phyloP scores from a whole-genome alignment of 2,113 vertebrate species.

The Manacus vitellinus region DNA sequence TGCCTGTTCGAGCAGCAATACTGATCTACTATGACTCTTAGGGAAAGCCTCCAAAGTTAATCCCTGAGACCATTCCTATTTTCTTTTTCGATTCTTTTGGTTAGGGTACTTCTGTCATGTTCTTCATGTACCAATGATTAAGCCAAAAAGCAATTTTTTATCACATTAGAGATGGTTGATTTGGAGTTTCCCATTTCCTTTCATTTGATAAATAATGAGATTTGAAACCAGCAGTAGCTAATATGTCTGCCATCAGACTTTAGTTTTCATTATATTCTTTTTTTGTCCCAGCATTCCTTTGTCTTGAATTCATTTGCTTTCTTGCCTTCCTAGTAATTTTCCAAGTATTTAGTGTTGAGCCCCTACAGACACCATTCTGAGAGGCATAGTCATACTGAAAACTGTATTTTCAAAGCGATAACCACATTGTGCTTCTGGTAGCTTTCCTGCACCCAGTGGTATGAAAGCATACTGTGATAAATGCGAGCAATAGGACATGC shows the following conservation, averaged over 20 bases:
- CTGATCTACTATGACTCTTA: not conserved
- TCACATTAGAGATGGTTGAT: not conserved
- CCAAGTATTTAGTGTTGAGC: not conserved
- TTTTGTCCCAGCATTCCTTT: not conserved
- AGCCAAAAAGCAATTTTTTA: not conserved
- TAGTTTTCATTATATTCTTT: not conserved
- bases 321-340: conserved; percentile 12
- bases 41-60: not conserved
- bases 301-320: not conserved
- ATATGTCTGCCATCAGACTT: not conserved
- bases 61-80: not conserved
- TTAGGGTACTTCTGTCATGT: not conserved
- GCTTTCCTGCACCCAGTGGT: not conserved
- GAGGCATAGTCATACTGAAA: not conserved
- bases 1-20: not conserved
- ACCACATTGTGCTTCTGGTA: not conserved
- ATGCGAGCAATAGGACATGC: not conserved
- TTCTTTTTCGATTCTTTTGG: not conserved
- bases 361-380: not conserved
- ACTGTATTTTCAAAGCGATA: not conserved
- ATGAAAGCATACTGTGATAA: not conserved
- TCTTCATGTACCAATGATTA: not conserved
- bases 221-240: not conserved
- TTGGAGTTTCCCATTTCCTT: not conserved
- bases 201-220: not conserved